Evolutionary conservation across 2,888 invertebrate genomes (phyloP).

Genomic region (Drosophila acutilabella): DNA sequence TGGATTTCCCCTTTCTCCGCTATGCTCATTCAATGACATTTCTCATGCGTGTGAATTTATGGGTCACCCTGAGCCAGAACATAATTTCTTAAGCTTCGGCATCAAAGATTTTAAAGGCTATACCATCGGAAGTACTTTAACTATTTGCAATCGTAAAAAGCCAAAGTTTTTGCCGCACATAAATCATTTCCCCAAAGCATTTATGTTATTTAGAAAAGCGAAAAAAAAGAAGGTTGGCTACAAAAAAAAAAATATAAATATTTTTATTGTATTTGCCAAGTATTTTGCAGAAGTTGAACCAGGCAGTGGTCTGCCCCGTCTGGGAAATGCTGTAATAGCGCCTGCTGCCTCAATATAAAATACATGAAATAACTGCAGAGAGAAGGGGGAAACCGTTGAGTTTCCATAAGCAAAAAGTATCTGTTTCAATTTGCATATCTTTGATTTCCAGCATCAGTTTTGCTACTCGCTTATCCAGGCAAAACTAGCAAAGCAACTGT

Average conservation of each 20-base stretch:
- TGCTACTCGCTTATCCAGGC: slow-evolving; percentile 22
- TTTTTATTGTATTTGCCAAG: slow-evolving; percentile 61
- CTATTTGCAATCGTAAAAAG: slow-evolving; percentile 67
- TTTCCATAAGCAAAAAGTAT: slow-evolving; percentile 61
- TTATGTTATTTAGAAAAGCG: slow-evolving; percentile 74
- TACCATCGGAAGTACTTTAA: slow-evolving; percentile 59
- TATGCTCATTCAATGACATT: slow-evolving; percentile 72
- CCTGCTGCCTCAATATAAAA: slow-evolving; percentile 65
- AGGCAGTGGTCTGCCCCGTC: slow-evolving; percentile 49
- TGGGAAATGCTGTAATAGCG: slow-evolving; percentile 75
- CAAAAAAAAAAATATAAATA: slow-evolving; percentile 10
- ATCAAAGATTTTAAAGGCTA: slow-evolving; percentile 40
- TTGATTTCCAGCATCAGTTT: slow-evolving; percentile 69
- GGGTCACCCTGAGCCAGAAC: slow-evolving; percentile 38
- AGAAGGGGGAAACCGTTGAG: slow-evolving; percentile 11
- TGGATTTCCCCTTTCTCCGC: neutral
- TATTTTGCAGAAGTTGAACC: slow-evolving; percentile 38
- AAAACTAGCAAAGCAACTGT: slow-evolving; percentile 39
- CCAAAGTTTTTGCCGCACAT: slow-evolving; percentile 66
- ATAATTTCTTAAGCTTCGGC: slow-evolving; percentile 45
- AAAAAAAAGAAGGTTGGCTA: slow-evolving; percentile 1
- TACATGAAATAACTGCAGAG: slow-evolving; percentile 58
- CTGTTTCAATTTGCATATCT: slow-evolving; percentile 81
- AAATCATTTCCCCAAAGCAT: slow-evolving; percentile 76
- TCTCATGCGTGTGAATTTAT: slow-evolving; percentile 76